Percentiles rank a stretch among this genome's conserved stretches.
Evolutionary conservation across 2,113 vertebrate genomes (phyloP).

Genomic region (Monarcha castaneiventris): DNA sequence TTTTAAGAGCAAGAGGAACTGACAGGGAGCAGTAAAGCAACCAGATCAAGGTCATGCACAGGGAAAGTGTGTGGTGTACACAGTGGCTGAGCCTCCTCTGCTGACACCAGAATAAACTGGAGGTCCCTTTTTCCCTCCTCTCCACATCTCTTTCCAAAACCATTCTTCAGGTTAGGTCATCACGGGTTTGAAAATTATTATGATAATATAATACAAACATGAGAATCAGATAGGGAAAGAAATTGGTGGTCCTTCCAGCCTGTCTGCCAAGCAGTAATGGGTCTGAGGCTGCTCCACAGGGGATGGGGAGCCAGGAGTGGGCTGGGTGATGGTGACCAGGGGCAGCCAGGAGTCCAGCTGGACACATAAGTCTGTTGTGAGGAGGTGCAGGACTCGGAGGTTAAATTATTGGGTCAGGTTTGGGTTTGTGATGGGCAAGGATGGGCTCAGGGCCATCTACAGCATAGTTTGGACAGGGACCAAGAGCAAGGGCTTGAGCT

Average conservation of each 20-base stretch:
- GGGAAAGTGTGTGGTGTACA: rapidly evolving
- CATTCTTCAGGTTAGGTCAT: background rate
- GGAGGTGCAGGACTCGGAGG: background rate
- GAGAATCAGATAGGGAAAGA: background rate
- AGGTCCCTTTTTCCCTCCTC: background rate
- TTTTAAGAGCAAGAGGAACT: background rate
- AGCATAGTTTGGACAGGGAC: background rate
- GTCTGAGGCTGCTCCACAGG: background rate
- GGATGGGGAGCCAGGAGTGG: rapidly evolving
- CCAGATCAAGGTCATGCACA: background rate
- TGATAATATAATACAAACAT: background rate
- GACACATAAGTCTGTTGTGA: rapidly evolving
- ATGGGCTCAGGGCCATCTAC: background rate
- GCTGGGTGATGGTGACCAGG: background rate
- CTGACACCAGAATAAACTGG: background rate
- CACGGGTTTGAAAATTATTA: background rate
- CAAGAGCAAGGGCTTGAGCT: background rate
- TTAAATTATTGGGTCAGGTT: background rate
- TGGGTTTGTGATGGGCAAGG: background rate
- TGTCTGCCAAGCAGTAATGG: background rate
- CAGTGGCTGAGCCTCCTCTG: rapidly evolving
- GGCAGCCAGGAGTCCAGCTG: background rate
- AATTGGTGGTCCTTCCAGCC: background rate
- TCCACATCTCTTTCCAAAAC: background rate
- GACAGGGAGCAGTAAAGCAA: background rate